Evolutionary conservation across 2,797 vertebrate genomes (phyloP).

Genomic region (Myotis vivesi): DNA sequence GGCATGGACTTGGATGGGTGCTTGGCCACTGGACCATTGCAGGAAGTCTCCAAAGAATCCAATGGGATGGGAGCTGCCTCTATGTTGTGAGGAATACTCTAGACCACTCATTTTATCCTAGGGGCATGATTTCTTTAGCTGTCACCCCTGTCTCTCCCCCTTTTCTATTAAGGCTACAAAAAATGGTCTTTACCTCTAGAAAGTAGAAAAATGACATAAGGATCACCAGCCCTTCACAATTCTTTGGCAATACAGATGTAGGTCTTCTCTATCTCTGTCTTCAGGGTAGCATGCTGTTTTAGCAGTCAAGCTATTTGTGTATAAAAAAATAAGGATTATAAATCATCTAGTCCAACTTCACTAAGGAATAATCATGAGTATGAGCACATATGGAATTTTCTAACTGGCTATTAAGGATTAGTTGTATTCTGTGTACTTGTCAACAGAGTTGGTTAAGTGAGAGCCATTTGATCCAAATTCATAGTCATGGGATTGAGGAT

Average conservation of each 20-base stretch:
- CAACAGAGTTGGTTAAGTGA: not conserved
- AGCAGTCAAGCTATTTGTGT: not conserved
- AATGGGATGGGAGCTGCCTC: not conserved
- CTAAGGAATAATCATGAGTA: not conserved
- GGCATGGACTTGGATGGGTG: not conserved
- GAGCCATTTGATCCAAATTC: not conserved
- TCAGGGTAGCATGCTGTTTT: not conserved
- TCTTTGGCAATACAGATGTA: not conserved
- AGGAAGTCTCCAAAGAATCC: not conserved
- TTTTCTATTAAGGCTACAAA: not conserved
- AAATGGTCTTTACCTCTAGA: not conserved
- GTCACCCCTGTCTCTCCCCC: not conserved
- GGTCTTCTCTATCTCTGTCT: not conserved
- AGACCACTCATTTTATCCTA: not conserved
- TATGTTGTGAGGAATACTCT: not conserved
- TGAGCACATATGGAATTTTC: not conserved
- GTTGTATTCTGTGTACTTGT: constrained; percentile 10
- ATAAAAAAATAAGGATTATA: constrained; percentile 7
- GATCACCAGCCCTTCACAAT: not conserved
- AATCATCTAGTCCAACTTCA: not conserved
- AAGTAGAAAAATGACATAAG: not conserved
- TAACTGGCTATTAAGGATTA: not conserved
- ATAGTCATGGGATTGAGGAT: not conserved
- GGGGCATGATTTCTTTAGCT: not conserved
- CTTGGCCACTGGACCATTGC: not conserved